These are phyloP conservation scores for Drosophila suzukii DNA, from an alignment of 1,140 invertebrate genomes.

Conservation along the genomic window DNA sequence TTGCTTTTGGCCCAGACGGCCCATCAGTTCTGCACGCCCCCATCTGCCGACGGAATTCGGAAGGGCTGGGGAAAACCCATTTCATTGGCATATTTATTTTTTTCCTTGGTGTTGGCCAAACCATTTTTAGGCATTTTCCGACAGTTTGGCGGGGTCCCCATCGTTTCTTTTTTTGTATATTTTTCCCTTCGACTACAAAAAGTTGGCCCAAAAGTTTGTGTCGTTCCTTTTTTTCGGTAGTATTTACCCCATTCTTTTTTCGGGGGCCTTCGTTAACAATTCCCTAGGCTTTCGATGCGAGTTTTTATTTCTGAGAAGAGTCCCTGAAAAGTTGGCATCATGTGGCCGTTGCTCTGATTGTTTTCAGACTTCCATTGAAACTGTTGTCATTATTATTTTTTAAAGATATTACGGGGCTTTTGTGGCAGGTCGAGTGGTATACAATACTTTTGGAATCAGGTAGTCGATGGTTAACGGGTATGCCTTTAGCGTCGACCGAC, in stretches of 20 bases:
- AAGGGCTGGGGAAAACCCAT: conserved; percentile 20
- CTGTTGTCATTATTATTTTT: conserved; percentile 9
- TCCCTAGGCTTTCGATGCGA: conserved; percentile 18
- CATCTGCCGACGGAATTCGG: not conserved
- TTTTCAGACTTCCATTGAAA: conserved; percentile 16
- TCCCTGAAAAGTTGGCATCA: conserved; percentile 34
- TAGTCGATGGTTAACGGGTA: not conserved
- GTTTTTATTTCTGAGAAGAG: not conserved
- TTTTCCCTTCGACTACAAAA: conserved; percentile 23
- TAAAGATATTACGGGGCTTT: conserved; percentile 5
- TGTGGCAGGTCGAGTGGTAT: not conserved
- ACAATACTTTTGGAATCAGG: not conserved
- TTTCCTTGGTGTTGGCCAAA: conserved; percentile 18
- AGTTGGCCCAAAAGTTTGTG: conserved; percentile 56
- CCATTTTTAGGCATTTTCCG: conserved; percentile 66
- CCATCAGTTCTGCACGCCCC: not conserved
- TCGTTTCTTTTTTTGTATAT: conserved; percentile 4
- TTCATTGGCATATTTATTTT: conserved; percentile 75
- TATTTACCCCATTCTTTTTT: conserved; percentile 22
- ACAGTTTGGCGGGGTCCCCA: conserved; percentile 10
- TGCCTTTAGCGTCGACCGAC: not conserved
- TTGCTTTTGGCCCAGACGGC: conserved; percentile 6
- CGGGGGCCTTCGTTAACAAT: conserved; percentile 41
- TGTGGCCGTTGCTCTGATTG: conserved; percentile 48
- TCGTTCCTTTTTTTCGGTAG: conserved; percentile 18